Percentiles rank a stretch among this genome's conserved stretches.
phyloP scores from a whole-genome alignment of 1,140 invertebrate species.

The Tetramorium alpestre region DNA sequence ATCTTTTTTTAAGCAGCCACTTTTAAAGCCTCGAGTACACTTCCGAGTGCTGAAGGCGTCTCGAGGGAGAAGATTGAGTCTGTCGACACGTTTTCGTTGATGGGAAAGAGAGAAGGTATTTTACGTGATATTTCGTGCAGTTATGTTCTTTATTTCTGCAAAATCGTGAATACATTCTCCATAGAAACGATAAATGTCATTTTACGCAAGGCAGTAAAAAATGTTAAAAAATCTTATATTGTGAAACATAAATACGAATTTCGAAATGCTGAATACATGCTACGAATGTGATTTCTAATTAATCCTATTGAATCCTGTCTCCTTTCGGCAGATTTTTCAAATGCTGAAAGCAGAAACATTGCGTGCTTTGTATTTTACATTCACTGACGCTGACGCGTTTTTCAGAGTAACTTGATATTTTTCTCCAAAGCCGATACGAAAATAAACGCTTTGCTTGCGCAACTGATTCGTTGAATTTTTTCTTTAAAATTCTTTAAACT shows the following conservation, averaged over 20 bases:
- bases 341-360: conserved; percentile 16
- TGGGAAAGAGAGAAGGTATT: neutral
- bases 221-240: neutral
- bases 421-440: conserved; percentile 1
- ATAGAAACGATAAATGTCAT: neutral
- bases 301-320: neutral
- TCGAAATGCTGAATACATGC: neutral
- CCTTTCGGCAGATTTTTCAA: neutral
- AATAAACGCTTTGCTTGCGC: conserved; percentile 16
- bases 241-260: neutral
- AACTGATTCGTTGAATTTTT: conserved; percentile 21
- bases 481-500: neutral
- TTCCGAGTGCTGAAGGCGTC: conserved; percentile 45
- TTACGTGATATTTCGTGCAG: neutral
- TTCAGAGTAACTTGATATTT: conserved; percentile 44
- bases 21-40: conserved; percentile 29
- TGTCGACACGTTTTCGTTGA: conserved; percentile 41
- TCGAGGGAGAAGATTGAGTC: conserved; percentile 25
- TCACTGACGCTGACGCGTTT: neutral
- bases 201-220: neutral
- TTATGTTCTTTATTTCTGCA: neutral
- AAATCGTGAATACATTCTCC: neutral
- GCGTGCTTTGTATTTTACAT: conserved; percentile 34
- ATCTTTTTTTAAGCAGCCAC: conserved; percentile 53
- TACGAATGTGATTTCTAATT: neutral